Conservation (phyloP, 30 jellyfish, hydroid and myxozoan genomes). For the Aurelia coerulea region DNA sequence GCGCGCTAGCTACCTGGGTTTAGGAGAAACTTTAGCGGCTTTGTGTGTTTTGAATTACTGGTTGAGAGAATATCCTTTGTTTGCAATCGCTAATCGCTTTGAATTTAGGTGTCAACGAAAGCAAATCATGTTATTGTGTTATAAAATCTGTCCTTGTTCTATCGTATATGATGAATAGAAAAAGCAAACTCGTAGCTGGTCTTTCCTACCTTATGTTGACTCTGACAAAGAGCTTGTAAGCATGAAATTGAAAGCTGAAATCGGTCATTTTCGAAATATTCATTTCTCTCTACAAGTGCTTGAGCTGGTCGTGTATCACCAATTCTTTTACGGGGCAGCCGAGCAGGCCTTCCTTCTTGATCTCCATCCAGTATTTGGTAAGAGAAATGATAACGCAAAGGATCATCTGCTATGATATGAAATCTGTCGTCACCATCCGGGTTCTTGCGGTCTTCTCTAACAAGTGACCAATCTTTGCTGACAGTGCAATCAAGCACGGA, state of each 20-base stretch:
- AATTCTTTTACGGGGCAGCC: neutral
- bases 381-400: slow-evolving; percentile 85
- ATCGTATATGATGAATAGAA: too few relatives aligned
- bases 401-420: slow-evolving; percentile 61
- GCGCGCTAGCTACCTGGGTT: too few relatives aligned
- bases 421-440: slow-evolving; percentile 1
- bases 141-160: too few relatives aligned
- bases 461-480: slow-evolving; percentile 39
- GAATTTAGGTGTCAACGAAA: too few relatives aligned
- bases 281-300: slow-evolving; percentile 14
- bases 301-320: slow-evolving; percentile 42
- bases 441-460: too few relatives aligned
- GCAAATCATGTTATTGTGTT: too few relatives aligned
- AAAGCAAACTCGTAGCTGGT: too few relatives aligned
- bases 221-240: slow-evolving; percentile 59
- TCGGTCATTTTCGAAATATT: neutral
- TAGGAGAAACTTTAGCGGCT: too few relatives aligned
- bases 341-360: slow-evolving; percentile 81
- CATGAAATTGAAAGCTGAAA: slow-evolving; percentile 56
- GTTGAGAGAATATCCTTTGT: too few relatives aligned
- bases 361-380: slow-evolving; percentile 92
- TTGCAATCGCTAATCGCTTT: too few relatives aligned
- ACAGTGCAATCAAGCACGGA: slow-evolving; percentile 79
- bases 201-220: slow-evolving; percentile 53
- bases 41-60: too few relatives aligned